Evolutionary conservation across 2,888 invertebrate genomes (phyloP), one percentile per base, ranked within the genome.

Genomic region (Aporophyla nigra): DNA sequence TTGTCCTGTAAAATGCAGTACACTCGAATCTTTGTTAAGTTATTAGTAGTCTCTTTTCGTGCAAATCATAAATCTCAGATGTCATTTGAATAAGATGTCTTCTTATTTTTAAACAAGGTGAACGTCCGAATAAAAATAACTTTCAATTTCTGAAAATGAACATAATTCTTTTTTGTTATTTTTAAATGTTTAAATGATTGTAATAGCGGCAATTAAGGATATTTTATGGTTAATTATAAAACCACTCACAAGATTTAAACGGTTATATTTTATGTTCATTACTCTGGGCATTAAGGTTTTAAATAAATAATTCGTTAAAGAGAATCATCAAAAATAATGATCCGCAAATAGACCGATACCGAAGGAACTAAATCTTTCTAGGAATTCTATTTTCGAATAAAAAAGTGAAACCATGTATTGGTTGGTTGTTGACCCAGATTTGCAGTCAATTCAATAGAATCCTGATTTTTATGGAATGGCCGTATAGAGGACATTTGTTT

Each of bases 201-300:
- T 72, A 79, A 84, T 54, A 58, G 63, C 19, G 33, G 61, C 66
- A 73, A 69, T 81, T 59, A 69, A 59, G 24, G 27, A 56, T 72
- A 61, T 84, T 81, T 84, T 61, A 84, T 84, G 59, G 51, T 66
- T 84, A 66, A 79, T 72, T 84, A 79, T 70, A 67, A 56, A 79
- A 53, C 46, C 63, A 61, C 51, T 66, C 51, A 27, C 61, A 56
- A 66, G 54, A 40, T 69, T 79, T 80, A 71, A 80, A 79, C 33
- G 67, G 58, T 40, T 14, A 49, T 69, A 56, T 81, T 79, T 70
- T 72, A 81, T 61, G 51, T 72, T 58, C 16, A 72, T 81, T 66
- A 72, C 65, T 27, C 14, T 33, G 14, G 21, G 43, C n/a, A 66
- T 61, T 66, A 33, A 16, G 51, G 46, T 81, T 70, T 21, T 53